Base-by-base conservation (phyloP, 1,140 invertebrate genomes). In the Himalopsyche phryganea region DNA sequence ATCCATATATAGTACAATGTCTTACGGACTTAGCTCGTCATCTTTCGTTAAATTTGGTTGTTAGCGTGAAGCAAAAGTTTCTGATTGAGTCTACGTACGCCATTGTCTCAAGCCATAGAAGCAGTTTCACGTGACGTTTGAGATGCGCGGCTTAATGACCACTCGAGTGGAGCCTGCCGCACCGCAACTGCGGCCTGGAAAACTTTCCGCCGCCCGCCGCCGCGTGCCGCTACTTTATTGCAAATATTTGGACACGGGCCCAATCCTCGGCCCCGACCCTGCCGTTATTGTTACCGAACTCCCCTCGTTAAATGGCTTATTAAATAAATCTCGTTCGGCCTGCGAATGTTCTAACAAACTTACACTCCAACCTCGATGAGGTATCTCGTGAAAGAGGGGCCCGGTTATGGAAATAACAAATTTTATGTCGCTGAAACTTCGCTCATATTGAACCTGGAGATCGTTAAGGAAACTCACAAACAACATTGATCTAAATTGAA, bases 191-290 rank as follows among this genome's bases (percentile, higher is more conserved):
- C 38, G 38, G 4, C 38, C 38, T 11, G n/a, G 4, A 11, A n/a
- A 40, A 40, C 11, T 40, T 15, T 4, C n/a, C 38, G 38, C 38
- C 18, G 18, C 11, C 38, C 20, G 10, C 28, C 28, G 19, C 14
- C 14, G 11, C 35, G 9, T 15, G 40, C 45, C 47, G 48, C 58
- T 54, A 56, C 36, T 56, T 61, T 61, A 61, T 57, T 55, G 53
- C 35, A 45, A 57, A 61, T 48, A 61, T 51, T 57, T 61, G 60
- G 53, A 61, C 20, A 28, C 42, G 23, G 40, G 59, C 59, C 52
- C 47, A 23, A 14, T 11, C 35, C 42, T 40, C n/a, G 4, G 11
- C n/a, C 38, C 38, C 38, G 38, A 11, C 40, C 9, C 50, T 32
- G 42, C 20, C 50, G 14, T 49, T 57, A 57, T 49, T 57, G 54